A percentile compares a stretch with the other conserved stretches of the same genome.
Conservation (phyloP, 2,888 invertebrate species). For the Philaethria dido region DNA sequence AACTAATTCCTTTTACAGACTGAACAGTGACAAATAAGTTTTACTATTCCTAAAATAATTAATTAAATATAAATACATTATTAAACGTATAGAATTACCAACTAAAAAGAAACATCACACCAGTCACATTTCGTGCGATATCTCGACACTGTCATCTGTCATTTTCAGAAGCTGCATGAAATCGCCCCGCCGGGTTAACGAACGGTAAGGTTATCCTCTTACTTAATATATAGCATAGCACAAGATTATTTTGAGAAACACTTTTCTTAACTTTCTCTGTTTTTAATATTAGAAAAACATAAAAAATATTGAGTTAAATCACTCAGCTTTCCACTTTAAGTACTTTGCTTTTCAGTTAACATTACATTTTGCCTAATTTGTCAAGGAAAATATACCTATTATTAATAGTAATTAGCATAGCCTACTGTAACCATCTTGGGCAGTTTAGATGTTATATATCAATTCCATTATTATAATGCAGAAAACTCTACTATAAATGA, state of each 20-base stretch:
- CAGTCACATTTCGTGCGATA: slow-evolving; percentile 39
- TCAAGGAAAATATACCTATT: too few species aligned
- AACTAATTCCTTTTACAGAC: too few species aligned
- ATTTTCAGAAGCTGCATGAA: slow-evolving; percentile 38
- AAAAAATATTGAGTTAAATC: neutral
- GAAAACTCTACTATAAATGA: too few species aligned
- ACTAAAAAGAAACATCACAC: slow-evolving; percentile 32
- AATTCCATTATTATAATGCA: too few species aligned
- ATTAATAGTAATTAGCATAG: too few species aligned
- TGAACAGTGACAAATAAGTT: neutral
- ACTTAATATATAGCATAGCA: slow-evolving; percentile 4
- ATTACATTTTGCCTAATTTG: too few species aligned
- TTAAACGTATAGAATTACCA: slow-evolving; percentile 30
- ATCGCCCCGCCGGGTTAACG: slow-evolving; percentile 34
- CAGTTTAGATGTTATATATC: too few species aligned
- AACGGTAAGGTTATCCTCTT: slow-evolving; percentile 24
- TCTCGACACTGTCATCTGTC: slow-evolving; percentile 43
- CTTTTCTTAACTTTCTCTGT: too few species aligned
- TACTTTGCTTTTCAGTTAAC: too few species aligned
- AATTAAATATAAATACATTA: slow-evolving; percentile 17
- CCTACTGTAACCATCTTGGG: too few species aligned
- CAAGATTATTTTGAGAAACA: too few species aligned
- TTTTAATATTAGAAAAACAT: neutral
- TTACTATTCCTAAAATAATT: neutral
- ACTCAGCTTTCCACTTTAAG: neutral